Base-by-base conservation (phyloP, 2,113 vertebrate genomes). In the Urocolius indicus region DNA sequence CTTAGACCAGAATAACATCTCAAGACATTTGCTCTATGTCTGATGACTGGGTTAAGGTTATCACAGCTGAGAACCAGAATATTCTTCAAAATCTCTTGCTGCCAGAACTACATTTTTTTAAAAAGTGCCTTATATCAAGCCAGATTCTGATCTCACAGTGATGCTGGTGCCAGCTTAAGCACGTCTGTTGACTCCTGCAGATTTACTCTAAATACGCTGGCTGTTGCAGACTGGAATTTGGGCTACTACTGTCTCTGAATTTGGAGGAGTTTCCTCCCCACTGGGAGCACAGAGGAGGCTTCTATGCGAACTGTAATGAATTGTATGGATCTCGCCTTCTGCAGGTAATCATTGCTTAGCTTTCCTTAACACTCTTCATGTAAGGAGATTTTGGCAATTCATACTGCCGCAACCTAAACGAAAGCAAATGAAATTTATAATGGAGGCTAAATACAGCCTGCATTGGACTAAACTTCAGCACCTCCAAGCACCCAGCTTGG, bases 11-110 rank as follows among this genome's bases (percentile, higher is more conserved):
- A 96, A 84, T 77, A 88, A 84, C 34, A 87, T 87, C 86, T 78
- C 90, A 75, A 95, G 90, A 90, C 55, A 57, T 81, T 90, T 86
- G 76, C 58, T 95, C 95, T 90, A 69, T 12, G 11, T 78, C 80
- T 91, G 75, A 34, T 78, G 94, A 94, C 30, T 67, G 79, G 75
- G 88, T 83, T 96, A 96, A 90, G 87, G 68, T 95, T 92, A 84
- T 81, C 55, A 46, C 24, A 95, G 77, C 72, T 82, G 91, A 75
- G 65, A 84, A 87, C 21, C 74, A 77, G 79, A 91, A 59, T 76
- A 87, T 92, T 95, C 90, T 82, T 63, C 68, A 94, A 65, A 65
- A 93, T 32, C 48, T 79, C 76, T 65, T 69, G 74, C 76, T 94
- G 86, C 17, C 45, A 13, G 29, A 71, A 58, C 61, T 51, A 76